Percentiles rank a stretch among this genome's conserved stretches.
Evolutionary conservation across 1,140 invertebrate genomes (phyloP).

Genomic region (Drosophila obscura): DNA sequence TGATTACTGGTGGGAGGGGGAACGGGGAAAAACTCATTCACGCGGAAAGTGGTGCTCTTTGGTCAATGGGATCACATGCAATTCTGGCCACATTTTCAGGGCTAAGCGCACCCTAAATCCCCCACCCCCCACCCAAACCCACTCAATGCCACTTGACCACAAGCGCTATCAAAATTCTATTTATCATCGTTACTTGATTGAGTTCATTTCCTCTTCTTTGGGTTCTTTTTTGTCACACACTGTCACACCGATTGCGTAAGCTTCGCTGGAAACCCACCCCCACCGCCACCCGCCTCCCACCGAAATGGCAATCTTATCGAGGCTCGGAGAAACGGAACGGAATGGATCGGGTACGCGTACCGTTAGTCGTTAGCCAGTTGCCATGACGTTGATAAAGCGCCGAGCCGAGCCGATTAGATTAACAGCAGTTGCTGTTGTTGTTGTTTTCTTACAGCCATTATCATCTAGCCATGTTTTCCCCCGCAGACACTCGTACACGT

Average conservation of each 20-base stretch:
- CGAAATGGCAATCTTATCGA: conserved; percentile 38
- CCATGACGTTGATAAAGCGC: conserved; percentile 28
- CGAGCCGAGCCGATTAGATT: conserved; percentile 33
- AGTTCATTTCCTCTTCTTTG: conserved; percentile 30
- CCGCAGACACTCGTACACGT: no score
- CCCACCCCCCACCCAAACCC: conserved; percentile 5
- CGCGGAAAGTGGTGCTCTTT: conserved; percentile 5
- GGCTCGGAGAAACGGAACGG: conserved; percentile 1
- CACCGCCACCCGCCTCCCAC: no score
- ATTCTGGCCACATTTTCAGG: conserved; percentile 10
- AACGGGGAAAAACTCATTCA: conserved; percentile 8
- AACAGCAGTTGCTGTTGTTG: conserved; percentile 17
- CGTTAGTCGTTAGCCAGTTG: conserved; percentile 18
- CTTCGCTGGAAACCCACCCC: not conserved
- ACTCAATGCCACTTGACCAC: conserved; percentile 13
- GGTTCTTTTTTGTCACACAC: not conserved
- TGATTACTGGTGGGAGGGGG: not conserved
- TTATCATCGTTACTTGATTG: conserved; percentile 53
- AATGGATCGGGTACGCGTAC: conserved; percentile 20
- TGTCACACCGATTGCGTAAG: conserved; percentile 5
- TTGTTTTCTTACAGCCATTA: conserved; percentile 10
- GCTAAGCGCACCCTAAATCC: conserved; percentile 25
- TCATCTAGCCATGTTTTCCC: not conserved
- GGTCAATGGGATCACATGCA: conserved; percentile 35
- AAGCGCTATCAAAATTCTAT: conserved; percentile 33